These are phyloP conservation scores for Nomia melanderi DNA, from an alignment of 1,140 invertebrate genomes.

Conservation along the genomic window DNA sequence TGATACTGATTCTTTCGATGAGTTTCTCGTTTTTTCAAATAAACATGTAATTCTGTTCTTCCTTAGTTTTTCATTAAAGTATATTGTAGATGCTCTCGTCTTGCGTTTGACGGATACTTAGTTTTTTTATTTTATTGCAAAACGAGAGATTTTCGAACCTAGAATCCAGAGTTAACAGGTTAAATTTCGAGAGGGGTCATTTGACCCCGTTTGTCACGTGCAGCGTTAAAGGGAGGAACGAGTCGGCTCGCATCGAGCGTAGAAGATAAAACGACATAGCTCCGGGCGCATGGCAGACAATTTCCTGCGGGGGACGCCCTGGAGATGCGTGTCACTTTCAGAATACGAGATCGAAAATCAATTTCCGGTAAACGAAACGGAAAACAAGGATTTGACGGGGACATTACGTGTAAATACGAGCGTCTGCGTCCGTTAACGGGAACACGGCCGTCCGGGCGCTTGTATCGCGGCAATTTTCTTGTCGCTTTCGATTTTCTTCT, in stretches of 20 bases:
- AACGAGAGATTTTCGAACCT: too few species aligned
- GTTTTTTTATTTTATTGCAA: too few species aligned
- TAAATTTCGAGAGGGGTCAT: too few species aligned
- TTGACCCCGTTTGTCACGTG: too few species aligned
- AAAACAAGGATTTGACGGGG: conserved; percentile 47
- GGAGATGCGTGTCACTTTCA: conserved; percentile 52
- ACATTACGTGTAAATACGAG: conserved; percentile 30
- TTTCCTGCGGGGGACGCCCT: conserved; percentile 49
- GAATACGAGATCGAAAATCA: conserved; percentile 57
- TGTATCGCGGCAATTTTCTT: conserved; percentile 16
- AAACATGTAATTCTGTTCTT: too few species aligned
- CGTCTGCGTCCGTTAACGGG: not conserved
- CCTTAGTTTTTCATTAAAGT: too few species aligned
- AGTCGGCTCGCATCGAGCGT: not conserved
- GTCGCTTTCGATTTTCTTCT: not conserved
- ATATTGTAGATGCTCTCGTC: too few species aligned
- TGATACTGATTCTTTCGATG: too few species aligned
- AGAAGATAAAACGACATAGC: conserved; percentile 29
- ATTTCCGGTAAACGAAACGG: conserved; percentile 53
- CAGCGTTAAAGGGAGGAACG: too few species aligned
- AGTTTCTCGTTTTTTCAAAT: too few species aligned
- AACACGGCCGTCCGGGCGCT: not conserved
- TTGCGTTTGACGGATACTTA: too few species aligned
- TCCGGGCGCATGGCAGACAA: conserved; percentile 46
- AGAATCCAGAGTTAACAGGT: too few species aligned